A percentile compares a stretch with the other conserved stretches of the same genome.
These are phyloP conservation scores for Leiothrix lutea DNA, from an alignment of 2,113 vertebrate species.

Conservation along the genomic window DNA sequence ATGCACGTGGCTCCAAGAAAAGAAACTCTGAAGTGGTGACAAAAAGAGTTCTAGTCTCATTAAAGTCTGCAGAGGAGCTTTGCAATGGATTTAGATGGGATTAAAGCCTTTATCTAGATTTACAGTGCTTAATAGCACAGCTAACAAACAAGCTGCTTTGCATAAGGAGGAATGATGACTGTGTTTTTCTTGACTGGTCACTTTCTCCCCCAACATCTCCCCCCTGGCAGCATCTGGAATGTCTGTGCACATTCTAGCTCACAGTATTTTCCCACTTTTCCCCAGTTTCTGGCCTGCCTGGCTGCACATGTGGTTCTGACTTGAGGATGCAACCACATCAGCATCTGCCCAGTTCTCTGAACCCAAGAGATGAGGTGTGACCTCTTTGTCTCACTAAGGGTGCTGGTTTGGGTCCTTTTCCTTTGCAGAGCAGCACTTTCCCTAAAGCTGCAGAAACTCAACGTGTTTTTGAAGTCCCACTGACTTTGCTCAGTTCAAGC, in stretches of 20 bases:
- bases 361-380: accelerated
- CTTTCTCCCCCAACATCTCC: not conserved
- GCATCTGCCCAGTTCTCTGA: not conserved
- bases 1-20: not conserved
- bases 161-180: not conserved
- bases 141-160: not conserved
- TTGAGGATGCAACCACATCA: not conserved
- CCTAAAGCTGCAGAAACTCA: not conserved
- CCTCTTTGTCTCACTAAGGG: not conserved
- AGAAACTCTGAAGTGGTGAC: not conserved
- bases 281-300: not conserved
- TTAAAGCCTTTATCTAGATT: conserved; percentile 28
- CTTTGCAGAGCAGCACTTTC: not conserved
- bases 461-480: not conserved
- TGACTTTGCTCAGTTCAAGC: not conserved
- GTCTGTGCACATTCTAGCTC: not conserved
- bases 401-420: not conserved
- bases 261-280: not conserved
- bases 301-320: not conserved
- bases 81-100: not conserved
- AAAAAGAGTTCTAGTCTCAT: not conserved
- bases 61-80: not conserved
- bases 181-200: not conserved
- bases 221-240: not conserved
- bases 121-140: not conserved